phyloP scores from a whole-genome alignment of 2,888 invertebrate species.

The Ecliptopera silaceata region DNA sequence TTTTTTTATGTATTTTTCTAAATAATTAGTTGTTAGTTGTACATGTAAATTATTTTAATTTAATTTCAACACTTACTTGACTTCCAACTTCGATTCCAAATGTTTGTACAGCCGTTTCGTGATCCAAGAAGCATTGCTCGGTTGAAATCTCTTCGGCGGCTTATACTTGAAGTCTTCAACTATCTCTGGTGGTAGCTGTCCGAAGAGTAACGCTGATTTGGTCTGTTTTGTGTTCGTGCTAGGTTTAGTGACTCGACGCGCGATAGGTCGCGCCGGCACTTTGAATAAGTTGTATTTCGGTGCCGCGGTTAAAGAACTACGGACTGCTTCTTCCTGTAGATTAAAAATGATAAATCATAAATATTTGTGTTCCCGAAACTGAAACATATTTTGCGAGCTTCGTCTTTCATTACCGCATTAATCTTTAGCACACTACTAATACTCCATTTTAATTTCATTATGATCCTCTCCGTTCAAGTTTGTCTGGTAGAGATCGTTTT shows the following conservation, averaged over 20 bases:
- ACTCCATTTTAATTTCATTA: too few species aligned
- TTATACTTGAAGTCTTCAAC: slow-evolving; percentile 68
- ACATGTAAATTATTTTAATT: too few species aligned
- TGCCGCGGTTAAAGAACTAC: slow-evolving; percentile 48
- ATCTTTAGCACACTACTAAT: too few species aligned
- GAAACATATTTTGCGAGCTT: too few species aligned
- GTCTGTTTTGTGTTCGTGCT: slow-evolving; percentile 34
- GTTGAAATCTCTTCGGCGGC: slow-evolving; percentile 67
- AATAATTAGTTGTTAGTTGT: too few species aligned
- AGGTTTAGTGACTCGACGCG: slow-evolving; percentile 40
- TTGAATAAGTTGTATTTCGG: slow-evolving; percentile 46
- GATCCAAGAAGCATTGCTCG: slow-evolving; percentile 67
- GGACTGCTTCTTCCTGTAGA: slow-evolving; percentile 56
- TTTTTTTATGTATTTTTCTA: too few species aligned
- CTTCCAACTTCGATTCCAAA: slow-evolving; percentile 67
- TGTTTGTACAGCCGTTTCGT: slow-evolving; percentile 69
- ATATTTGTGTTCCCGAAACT: too few species aligned
- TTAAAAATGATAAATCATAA: neutral
- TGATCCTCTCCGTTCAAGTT: too few species aligned
- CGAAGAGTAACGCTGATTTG: slow-evolving; percentile 39
- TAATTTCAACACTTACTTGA: slow-evolving; percentile 55
- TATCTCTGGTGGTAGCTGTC: slow-evolving; percentile 55
- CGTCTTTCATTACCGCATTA: too few species aligned
- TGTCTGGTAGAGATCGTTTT: too few species aligned
- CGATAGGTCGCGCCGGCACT: slow-evolving; percentile 47